phyloP scores from a whole-genome alignment of 1,140 invertebrate genomes.

The Saccostrea echinata region DNA sequence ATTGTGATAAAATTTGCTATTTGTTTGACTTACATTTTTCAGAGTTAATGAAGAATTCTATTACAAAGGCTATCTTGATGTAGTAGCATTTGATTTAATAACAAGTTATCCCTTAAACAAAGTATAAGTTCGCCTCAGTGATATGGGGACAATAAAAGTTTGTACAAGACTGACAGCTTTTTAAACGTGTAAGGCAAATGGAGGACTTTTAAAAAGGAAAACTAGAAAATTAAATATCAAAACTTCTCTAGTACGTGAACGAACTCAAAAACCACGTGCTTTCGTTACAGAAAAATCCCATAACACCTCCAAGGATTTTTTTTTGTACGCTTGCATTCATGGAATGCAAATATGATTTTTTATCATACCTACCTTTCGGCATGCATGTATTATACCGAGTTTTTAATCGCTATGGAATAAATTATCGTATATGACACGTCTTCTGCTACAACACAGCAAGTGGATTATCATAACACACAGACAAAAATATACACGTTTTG shows the following conservation, averaged over 20 bases:
- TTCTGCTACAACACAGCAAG: neutral
- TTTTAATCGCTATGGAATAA: neutral
- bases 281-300: neutral
- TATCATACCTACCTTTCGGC: constrained; percentile 4
- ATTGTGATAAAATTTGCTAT: neutral
- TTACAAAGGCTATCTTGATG: neutral
- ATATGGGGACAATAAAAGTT: neutral
- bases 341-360: neutral
- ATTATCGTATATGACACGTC: constrained; percentile 28
- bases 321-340: neutral
- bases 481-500: neutral
- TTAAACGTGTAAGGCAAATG: neutral
- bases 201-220: neutral
- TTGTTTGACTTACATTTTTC: neutral
- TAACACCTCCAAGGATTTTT: neutral
- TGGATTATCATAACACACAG: neutral
- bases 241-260: too few relatives aligned
- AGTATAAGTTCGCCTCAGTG: neutral
- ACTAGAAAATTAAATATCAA: too few relatives aligned
- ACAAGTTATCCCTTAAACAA: constrained; percentile 1
- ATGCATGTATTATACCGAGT: constrained; percentile 19
- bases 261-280: too few relatives aligned
- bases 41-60: neutral
- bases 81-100: neutral
- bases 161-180: neutral